Percentiles rank a stretch among this genome's conserved stretches.
phyloP scores from a whole-genome alignment of 2,113 vertebrate genomes.

The Lethenteron reissneri region DNA sequence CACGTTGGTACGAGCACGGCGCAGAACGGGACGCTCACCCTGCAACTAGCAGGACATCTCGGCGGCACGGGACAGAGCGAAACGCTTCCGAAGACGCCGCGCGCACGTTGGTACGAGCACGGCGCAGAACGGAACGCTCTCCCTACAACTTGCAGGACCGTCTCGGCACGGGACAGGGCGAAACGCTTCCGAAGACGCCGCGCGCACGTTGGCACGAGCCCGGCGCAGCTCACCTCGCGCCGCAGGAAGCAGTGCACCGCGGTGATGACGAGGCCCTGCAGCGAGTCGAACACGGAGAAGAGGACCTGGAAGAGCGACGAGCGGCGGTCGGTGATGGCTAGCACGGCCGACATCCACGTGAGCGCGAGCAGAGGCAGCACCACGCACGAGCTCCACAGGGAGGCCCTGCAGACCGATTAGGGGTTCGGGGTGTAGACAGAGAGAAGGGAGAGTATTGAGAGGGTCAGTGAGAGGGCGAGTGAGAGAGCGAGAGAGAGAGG shows the following conservation, averaged over 20 bases:
- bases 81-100: too few relatives aligned
- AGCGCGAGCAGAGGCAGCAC: slow-evolving; percentile 81
- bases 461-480: too few relatives aligned
- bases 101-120: too few relatives aligned
- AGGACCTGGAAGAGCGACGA: slow-evolving; percentile 82
- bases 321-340: slow-evolving; percentile 92
- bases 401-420: slow-evolving; percentile 29
- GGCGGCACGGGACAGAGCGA: too few relatives aligned
- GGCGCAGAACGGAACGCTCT: too few relatives aligned
- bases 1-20: too few relatives aligned
- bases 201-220: too few relatives aligned
- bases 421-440: background rate
- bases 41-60: too few relatives aligned
- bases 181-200: too few relatives aligned
- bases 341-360: slow-evolving; percentile 96
- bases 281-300: slow-evolving; percentile 77
- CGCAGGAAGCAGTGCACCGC: slow-evolving; percentile 87
- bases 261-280: slow-evolving; percentile 92
- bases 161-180: too few relatives aligned
- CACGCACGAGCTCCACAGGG: slow-evolving; percentile 63
- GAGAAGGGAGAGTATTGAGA: background rate
- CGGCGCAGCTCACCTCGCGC: slow-evolving; percentile 45
- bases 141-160: too few relatives aligned
- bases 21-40: too few relatives aligned
- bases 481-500: slow-evolving; percentile 14